A percentile compares a stretch with the other conserved stretches of the same genome.
Evolutionary conservation across 2,113 vertebrate genomes (phyloP).

Genomic region (Amazona guildingii): DNA sequence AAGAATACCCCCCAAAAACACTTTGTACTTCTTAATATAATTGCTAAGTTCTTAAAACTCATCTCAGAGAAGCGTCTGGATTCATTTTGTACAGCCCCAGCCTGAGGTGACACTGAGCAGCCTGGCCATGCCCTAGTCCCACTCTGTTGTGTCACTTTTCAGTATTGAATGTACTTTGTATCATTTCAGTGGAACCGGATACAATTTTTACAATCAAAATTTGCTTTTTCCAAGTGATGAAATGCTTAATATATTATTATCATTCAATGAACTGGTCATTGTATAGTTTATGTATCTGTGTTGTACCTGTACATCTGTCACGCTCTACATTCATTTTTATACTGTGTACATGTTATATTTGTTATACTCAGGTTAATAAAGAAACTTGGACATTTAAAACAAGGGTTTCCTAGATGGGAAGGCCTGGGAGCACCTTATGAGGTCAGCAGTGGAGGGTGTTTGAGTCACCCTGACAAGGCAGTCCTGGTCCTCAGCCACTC

Average conservation of each 20-base stretch:
- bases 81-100: slow-evolving; percentile 44
- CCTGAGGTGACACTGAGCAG: slow-evolving; percentile 33
- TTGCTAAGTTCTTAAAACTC: slow-evolving; percentile 45
- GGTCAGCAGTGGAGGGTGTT: background rate
- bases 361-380: slow-evolving; percentile 87
- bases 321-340: slow-evolving; percentile 75
- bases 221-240: slow-evolving; percentile 65
- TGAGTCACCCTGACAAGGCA: background rate
- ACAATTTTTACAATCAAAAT: slow-evolving; percentile 73
- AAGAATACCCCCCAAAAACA: background rate
- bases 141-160: slow-evolving; percentile 5
- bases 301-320: slow-evolving; percentile 28
- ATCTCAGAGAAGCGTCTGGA: slow-evolving; percentile 45
- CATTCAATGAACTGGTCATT: background rate
- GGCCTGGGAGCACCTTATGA: fast-evolving
- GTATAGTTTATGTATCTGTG: slow-evolving; percentile 60
- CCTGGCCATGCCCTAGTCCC: slow-evolving; percentile 1
- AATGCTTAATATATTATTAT: slow-evolving; percentile 43
- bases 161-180: slow-evolving; percentile 93
- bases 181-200: slow-evolving; percentile 76
- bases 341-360: slow-evolving; percentile 76
- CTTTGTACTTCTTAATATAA: slow-evolving; percentile 70
- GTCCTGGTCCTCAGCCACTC: background rate
- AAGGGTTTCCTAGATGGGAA: background rate
- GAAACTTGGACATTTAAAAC: slow-evolving; percentile 72